phyloP scores from a whole-genome alignment of 2,888 invertebrate species.

The Pemphredon lugubris region DNA sequence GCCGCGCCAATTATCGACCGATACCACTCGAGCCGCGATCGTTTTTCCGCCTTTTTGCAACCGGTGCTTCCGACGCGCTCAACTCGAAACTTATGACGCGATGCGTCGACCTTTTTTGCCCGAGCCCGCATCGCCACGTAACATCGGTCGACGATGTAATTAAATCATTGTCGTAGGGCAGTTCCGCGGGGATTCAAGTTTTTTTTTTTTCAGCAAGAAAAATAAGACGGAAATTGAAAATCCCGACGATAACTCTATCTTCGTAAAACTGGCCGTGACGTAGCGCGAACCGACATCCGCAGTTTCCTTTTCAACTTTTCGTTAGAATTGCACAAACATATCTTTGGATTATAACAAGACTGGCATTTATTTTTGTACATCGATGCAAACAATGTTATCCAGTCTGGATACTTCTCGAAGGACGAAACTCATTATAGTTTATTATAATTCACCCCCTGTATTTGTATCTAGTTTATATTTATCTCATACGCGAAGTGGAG shows the following conservation, averaged over 20 bases:
- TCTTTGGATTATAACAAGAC: too few species aligned
- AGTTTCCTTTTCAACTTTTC: too few species aligned
- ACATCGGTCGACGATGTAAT: slow-evolving; percentile 33
- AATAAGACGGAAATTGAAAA: too few species aligned
- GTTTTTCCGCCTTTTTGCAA: slow-evolving; percentile 31
- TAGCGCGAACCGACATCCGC: too few species aligned
- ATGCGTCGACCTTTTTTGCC: slow-evolving; percentile 33
- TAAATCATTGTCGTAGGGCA: slow-evolving; percentile 32
- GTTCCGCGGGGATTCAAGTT: too few species aligned
- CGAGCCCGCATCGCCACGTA: neutral
- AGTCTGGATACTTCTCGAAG: neutral
- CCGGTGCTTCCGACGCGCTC: slow-evolving; percentile 3
- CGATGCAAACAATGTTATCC: neutral
- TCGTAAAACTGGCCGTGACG: too few species aligned
- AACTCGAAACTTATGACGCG: slow-evolving; percentile 10
- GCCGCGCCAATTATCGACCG: slow-evolving; percentile 52
- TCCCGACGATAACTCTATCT: too few species aligned
- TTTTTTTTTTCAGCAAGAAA: too few species aligned
- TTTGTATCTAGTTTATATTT: too few species aligned
- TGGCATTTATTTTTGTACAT: too few species aligned
- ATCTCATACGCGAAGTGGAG: too few species aligned
- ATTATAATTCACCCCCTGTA: neutral
- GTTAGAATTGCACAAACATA: too few species aligned
- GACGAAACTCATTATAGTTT: neutral
- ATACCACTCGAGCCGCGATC: slow-evolving; percentile 41